phyloP scores from a whole-genome alignment of 2,113 vertebrate species.

The Syngnathus floridae region DNA sequence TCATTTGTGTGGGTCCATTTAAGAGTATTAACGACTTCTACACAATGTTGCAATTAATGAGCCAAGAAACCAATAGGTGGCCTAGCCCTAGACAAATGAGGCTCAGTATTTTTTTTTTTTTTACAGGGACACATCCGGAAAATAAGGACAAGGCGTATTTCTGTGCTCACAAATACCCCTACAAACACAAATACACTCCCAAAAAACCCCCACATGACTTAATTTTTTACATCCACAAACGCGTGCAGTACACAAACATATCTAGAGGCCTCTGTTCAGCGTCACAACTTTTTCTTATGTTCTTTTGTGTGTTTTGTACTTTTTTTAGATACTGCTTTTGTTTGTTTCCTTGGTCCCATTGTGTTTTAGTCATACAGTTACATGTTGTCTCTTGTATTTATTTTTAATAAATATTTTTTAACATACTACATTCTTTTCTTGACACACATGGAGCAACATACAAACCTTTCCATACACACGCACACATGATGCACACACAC shows the following conservation, averaged over 20 bases:
- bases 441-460: neutral
- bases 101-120: slow-evolving; percentile 46
- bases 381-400: too few relatives aligned
- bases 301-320: neutral
- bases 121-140: slow-evolving; percentile 54
- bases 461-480: slow-evolving; percentile 10
- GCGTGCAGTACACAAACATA: neutral
- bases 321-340: neutral
- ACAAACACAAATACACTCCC: slow-evolving; percentile 18
- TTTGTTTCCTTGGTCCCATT: too few relatives aligned
- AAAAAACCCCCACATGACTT: neutral
- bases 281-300: neutral
- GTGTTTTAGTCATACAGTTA: too few relatives aligned
- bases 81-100: slow-evolving; percentile 73
- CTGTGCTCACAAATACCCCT: slow-evolving; percentile 2
- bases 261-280: neutral
- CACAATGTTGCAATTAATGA: slow-evolving; percentile 74
- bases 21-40: slow-evolving; percentile 80
- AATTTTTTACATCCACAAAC: neutral
- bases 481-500: slow-evolving; percentile 19
- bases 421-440: neutral
- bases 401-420: too few relatives aligned
- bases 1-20: slow-evolving; percentile 68
- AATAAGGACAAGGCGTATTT: slow-evolving; percentile 25
- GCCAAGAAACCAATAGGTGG: slow-evolving; percentile 70